Base-by-base conservation (phyloP, 2,888 invertebrate species). In the Clitarchus hookeri region DNA sequence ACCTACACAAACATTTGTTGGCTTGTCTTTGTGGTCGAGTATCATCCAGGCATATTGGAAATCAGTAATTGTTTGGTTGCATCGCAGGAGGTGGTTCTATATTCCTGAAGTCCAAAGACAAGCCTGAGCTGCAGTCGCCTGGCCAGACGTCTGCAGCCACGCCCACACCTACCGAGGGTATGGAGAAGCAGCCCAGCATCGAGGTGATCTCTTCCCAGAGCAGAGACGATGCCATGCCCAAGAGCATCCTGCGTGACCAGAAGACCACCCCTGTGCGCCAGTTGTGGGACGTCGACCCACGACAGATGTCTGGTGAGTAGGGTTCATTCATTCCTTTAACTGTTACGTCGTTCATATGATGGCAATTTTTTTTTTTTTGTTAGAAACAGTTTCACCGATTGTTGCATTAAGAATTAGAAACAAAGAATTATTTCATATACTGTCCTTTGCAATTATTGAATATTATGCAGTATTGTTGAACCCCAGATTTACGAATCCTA, bases 71-170 rank as follows among this genome's bases (percentile, higher is more conserved):
- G 2, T 48, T 48, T 48, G 23, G 23, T 26, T 78, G 19, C 53
- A 12, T 53, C 82, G 86, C 80, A 89, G 94, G 94, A 0, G 94
- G 93, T n/a, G 95, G 95, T 2, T 91, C 93, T 8, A 94, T 94
- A 93, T 95, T 95, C 89, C 91, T 95, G 12, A 95, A 95, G 90
- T 92, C 93, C 0, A 93, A 91, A 19, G 91, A 90, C 88, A 54
- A 83, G 54, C 85, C 77, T 27, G 84, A 84, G 87, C 80, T 65
- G 85, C 84, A 85, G 53, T 86, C 86, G 26, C 80, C 79, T n/a
- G 36, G 83, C 4, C 54, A 65, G 36, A 79, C 53, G 27, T 82
- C 78, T n/a, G 53, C 36, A 0, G 25, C 82, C 36, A 48, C 53
- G 36, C 25, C 78, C 26, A 84, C 84, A 77, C 83, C 83, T 3